These are phyloP conservation scores for Brachymystax lenok DNA, from an alignment of 2,797 vertebrate species.

Conservation along the genomic window DNA sequence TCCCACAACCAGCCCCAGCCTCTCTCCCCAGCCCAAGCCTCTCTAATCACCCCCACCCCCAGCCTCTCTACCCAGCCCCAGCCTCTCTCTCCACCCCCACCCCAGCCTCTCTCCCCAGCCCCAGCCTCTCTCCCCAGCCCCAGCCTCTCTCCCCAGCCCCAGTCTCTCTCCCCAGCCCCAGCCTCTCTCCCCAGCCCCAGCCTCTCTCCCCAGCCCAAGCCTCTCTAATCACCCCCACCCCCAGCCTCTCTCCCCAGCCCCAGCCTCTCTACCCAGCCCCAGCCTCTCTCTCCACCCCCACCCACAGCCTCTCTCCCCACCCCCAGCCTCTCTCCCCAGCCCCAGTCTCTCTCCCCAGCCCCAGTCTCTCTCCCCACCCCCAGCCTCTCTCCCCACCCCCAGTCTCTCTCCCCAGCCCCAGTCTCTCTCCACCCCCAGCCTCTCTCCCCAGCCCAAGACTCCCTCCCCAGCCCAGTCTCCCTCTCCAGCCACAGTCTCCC, in stretches of 20 bases:
- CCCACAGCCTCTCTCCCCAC: too few relatives aligned
- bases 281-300: background rate
- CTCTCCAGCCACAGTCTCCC: too few relatives aligned
- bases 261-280: too few relatives aligned
- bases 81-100: too few relatives aligned
- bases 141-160: background rate
- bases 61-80: too few relatives aligned
- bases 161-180: background rate
- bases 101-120: background rate
- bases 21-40: background rate
- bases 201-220: background rate
- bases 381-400: too few relatives aligned
- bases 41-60: background rate
- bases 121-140: too few relatives aligned
- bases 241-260: too few relatives aligned
- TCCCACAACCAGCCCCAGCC: background rate
- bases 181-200: background rate
- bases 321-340: background rate
- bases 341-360: too few relatives aligned
- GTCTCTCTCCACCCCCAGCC: too few relatives aligned
- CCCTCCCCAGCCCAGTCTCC: too few relatives aligned
- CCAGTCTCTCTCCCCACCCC: too few relatives aligned
- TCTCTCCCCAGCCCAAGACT: background rate
- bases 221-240: background rate
- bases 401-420: background rate